A percentile compares a stretch with the other conserved stretches of the same genome.
Evolutionary conservation across 2,113 vertebrate species (phyloP).

Genomic region (Scartelaos histophorus): DNA sequence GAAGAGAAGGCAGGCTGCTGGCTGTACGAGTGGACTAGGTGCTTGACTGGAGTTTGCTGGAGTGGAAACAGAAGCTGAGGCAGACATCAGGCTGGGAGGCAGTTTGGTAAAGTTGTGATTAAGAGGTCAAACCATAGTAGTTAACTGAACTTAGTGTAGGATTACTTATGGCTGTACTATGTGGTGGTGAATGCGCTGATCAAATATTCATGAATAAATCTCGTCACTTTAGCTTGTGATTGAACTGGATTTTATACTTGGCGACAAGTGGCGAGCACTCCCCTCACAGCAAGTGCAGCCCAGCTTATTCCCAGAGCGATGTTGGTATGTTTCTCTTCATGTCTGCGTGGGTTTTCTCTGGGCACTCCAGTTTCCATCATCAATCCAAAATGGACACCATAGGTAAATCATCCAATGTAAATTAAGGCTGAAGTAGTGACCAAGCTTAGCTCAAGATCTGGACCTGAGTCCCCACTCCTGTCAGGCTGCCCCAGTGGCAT

Average conservation of each 20-base stretch:
- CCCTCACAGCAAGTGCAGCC: too few relatives aligned
- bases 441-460: too few relatives aligned
- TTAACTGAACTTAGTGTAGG: constrained; percentile 3
- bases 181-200: background rate
- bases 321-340: too few relatives aligned
- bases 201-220: background rate
- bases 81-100: background rate
- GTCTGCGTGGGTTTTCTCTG: too few relatives aligned
- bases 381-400: too few relatives aligned
- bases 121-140: constrained; percentile 2
- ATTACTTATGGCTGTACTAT: background rate
- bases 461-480: too few relatives aligned
- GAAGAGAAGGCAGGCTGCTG: constrained; percentile 4
- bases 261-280: too few relatives aligned
- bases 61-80: constrained; percentile 5
- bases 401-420: too few relatives aligned
- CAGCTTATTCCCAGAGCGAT: too few relatives aligned
- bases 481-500: too few relatives aligned
- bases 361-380: too few relatives aligned
- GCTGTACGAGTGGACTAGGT: background rate
- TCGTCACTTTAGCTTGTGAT: background rate
- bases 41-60: background rate
- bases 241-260: background rate
- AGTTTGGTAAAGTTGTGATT: constrained; percentile 1
- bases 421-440: too few relatives aligned